Evolutionary conservation across 2,113 vertebrate genomes (phyloP).

Genomic region (Cnemophilus loriae): DNA sequence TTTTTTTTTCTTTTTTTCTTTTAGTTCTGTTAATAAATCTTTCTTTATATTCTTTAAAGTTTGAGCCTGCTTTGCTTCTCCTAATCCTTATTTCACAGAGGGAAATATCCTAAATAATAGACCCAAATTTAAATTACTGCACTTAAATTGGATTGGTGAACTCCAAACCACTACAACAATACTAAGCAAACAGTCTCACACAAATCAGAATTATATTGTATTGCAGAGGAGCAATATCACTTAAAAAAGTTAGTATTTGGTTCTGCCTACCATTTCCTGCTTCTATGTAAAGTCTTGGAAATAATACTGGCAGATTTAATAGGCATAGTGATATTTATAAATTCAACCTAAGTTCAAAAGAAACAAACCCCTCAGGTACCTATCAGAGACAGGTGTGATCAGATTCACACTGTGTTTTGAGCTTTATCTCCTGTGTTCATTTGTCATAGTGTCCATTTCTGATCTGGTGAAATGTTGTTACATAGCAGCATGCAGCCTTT

Average conservation of each 20-base stretch:
- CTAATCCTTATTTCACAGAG: no score
- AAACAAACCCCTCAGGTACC: neutral
- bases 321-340: neutral
- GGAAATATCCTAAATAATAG: no score
- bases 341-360: neutral
- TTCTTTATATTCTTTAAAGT: no score
- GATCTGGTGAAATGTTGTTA: neutral
- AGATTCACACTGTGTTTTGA: neutral
- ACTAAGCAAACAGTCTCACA: neutral
- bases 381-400: neutral
- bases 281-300: neutral
- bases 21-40: no score
- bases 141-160: no score
- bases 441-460: neutral
- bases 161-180: no score
- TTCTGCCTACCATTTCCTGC: neutral
- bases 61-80: no score
- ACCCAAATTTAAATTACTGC: no score
- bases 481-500: neutral
- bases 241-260: conserved; percentile 3
- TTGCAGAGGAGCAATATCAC: neutral
- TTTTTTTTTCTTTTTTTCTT: no score
- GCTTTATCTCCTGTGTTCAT: neutral
- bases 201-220: neutral
- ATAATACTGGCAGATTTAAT: neutral